A percentile compares a stretch with the other conserved stretches of the same genome.
Evolutionary conservation across 2,797 vertebrate genomes (phyloP).

Genomic region (Acestrorhynchus altus): DNA sequence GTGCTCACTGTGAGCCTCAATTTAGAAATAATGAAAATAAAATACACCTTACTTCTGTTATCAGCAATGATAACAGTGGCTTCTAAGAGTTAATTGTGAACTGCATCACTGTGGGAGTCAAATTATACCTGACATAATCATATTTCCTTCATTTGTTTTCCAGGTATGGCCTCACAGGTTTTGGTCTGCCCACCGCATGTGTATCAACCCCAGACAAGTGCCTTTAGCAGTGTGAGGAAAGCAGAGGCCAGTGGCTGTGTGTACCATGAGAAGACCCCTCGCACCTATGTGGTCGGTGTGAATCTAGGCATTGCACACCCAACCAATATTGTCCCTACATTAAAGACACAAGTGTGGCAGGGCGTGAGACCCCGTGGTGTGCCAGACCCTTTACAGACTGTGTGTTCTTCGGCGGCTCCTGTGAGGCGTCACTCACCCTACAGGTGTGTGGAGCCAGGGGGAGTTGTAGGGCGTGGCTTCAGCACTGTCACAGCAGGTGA

Average conservation of each 20-base stretch:
- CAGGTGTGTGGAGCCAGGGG: constrained; percentile 61
- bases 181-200: constrained; percentile 95
- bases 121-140: background rate
- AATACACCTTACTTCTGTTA: no score
- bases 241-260: constrained; percentile 89
- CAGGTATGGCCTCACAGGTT: constrained; percentile 99
- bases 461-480: background rate
- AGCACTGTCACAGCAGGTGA: constrained; percentile 23
- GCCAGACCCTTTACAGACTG: constrained; percentile 79
- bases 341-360: constrained; percentile 79
- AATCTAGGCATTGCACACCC: constrained; percentile 89
- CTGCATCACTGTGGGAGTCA: background rate
- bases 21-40: no score
- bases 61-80: no score
- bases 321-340: constrained; percentile 82
- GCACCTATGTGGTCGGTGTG: constrained; percentile 90
- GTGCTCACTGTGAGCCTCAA: no score
- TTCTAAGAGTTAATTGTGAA: background rate
- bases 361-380: constrained; percentile 73
- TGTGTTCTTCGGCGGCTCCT: constrained; percentile 77
- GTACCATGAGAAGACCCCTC: constrained; percentile 87
- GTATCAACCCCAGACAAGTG: constrained; percentile 99
- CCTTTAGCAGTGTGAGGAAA: constrained; percentile 96
- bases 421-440: constrained; percentile 28
- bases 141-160: constrained; percentile 15